phyloP scores from a whole-genome alignment of 2,113 vertebrate genomes.

The Malurus alboscapulatus region DNA sequence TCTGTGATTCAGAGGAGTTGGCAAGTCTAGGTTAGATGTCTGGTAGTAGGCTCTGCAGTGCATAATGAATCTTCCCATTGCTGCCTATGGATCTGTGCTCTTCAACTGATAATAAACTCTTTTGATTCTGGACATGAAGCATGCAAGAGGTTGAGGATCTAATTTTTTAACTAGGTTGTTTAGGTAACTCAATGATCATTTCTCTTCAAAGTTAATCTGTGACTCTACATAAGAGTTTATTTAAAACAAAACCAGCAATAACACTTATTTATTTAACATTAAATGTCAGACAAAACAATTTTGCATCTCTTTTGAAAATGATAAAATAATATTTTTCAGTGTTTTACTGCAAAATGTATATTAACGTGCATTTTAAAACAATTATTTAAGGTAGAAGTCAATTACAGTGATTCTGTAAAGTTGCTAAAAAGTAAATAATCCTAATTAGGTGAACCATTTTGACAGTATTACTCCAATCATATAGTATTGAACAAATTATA shows the following conservation, averaged over 20 bases:
- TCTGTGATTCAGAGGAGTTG: not conserved
- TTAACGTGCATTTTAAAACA: not conserved
- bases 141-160: not conserved
- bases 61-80: not conserved
- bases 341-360: not conserved
- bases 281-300: not conserved
- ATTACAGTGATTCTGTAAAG: not conserved
- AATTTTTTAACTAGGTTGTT: not conserved
- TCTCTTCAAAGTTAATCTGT: not conserved
- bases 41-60: not conserved
- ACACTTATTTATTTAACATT: not conserved
- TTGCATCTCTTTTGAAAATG: not conserved
- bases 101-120: not conserved
- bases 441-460: constrained; percentile 16
- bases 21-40: not conserved
- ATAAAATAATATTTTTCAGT: not conserved
- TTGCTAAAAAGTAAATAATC: not conserved
- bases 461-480: not conserved
- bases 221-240: not conserved
- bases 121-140: not conserved
- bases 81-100: not conserved
- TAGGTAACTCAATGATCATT: not conserved
- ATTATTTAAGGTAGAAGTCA: not conserved
- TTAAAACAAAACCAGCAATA: not conserved
- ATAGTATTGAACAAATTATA: not conserved